A percentile compares a stretch with the other conserved stretches of the same genome.
Evolutionary conservation across 1,140 invertebrate genomes (phyloP).

Genomic region (Nephila pilipes): DNA sequence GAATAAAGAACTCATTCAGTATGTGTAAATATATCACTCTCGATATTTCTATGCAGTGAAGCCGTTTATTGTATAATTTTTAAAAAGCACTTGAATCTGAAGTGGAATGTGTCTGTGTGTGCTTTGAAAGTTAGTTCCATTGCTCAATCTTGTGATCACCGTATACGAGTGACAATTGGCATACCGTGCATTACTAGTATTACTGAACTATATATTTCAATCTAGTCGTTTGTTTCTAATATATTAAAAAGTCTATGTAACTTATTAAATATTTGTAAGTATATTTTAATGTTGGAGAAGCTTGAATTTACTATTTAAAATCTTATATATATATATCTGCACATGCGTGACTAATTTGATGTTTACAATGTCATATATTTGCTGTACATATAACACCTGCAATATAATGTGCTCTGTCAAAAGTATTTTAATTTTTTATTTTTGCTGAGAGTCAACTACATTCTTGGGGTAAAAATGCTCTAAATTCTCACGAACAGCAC

Average conservation of each 20-base stretch:
- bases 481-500: no score
- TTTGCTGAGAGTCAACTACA: neutral
- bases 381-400: neutral
- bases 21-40: no score
- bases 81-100: neutral
- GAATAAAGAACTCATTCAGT: no score
- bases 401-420: neutral
- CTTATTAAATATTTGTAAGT: neutral
- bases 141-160: neutral
- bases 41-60: no score
- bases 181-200: neutral
- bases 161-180: no score
- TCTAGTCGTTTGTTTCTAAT: neutral
- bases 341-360: neutral
- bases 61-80: no score
- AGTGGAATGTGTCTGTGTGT: neutral
- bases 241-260: constrained; percentile 19
- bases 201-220: constrained; percentile 16
- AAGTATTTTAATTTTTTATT: neutral
- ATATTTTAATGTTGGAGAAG: constrained; percentile 27
- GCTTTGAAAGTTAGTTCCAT: neutral
- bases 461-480: neutral
- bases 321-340: neutral
- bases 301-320: neutral
- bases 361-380: neutral